Base-by-base conservation (phyloP, 92 coral and sea anemone genomes). In the Siderastrea radians region DNA sequence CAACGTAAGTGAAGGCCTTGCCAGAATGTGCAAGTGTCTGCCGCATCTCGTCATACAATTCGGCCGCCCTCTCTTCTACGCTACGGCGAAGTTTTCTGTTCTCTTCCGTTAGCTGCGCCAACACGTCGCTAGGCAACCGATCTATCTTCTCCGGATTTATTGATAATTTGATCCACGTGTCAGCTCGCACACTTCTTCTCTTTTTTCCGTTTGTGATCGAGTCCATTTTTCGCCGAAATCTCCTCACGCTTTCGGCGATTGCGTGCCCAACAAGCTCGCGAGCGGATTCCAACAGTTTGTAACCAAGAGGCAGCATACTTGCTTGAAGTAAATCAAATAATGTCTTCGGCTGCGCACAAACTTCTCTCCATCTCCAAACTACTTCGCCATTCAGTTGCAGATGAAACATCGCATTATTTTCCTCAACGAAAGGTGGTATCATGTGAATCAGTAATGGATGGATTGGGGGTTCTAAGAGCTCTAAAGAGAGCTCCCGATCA, bases 401-500 rank as follows among this genome's bases (percentile, higher is more conserved):
- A 72, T 44, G 38, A 74, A 44, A 74, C 38, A 26, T 26, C 26
- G 16, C 10, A n/a, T 51, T 8, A n/a, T 10, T 49, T 4, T 5
- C 63, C 14, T 74, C 47, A 49, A n/a, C 79, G 46, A 38, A 74
- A 3, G 77, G 78, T 48, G 78, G 64, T 9, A 81, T 43, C 68
- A 81, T 81, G 11, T 69, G 75, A 49, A 81, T 47, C 16, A 43
- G 72, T 43, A 69, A 50, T 44, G 89, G 89, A 14, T 85, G 77
- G 68, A 85, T 75, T 76, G 89, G 89, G 89, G 82, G 60, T 75
- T 85, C 82, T 5, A 17, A 46, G 83, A 85, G 89, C 87, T 83
- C 87, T 83, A 80, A 83, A 69, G 71, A 69, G 79, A 83, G 87
- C 89, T 85, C 89, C 89, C 83, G 89, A 63, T 85, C 82, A 10